phyloP scores from a whole-genome alignment of 2,797 vertebrate species.

The Meda fulgida region DNA sequence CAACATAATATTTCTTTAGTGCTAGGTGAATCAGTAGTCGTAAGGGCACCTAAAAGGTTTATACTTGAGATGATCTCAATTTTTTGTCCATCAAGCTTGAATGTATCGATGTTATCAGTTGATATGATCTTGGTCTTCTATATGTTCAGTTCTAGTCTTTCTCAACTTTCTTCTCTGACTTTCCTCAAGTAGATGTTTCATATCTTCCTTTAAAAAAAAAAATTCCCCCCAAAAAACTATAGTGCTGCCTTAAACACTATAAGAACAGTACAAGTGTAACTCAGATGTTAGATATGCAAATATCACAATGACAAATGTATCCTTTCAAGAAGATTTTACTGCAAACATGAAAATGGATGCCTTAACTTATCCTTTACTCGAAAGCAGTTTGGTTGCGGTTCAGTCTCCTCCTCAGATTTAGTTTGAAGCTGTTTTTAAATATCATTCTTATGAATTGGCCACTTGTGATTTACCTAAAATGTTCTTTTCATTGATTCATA shows the following conservation, averaged over 20 bases:
- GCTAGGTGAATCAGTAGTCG: neutral
- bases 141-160: neutral
- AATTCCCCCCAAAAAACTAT: no score
- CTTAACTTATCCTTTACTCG: neutral
- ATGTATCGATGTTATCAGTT: neutral
- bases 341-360: no score
- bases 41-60: neutral
- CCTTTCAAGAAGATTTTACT: neutral
- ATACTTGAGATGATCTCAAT: neutral
- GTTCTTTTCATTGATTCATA: no score
- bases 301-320: neutral
- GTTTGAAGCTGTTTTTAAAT: no score
- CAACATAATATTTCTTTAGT: neutral
- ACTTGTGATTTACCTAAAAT: no score
- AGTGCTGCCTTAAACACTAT: no score
- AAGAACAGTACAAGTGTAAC: no score
- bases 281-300: neutral
- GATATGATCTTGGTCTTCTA: neutral
- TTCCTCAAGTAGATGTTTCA: neutral
- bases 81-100: no score
- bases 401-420: neutral
- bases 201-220: neutral
- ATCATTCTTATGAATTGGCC: no score
- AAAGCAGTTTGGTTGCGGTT: neutral
- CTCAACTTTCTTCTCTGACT: neutral